Percentiles rank a stretch among this genome's conserved stretches.
These are phyloP conservation scores for Microchrysa polita DNA, from an alignment of 2,888 invertebrate species.

Conservation along the genomic window DNA sequence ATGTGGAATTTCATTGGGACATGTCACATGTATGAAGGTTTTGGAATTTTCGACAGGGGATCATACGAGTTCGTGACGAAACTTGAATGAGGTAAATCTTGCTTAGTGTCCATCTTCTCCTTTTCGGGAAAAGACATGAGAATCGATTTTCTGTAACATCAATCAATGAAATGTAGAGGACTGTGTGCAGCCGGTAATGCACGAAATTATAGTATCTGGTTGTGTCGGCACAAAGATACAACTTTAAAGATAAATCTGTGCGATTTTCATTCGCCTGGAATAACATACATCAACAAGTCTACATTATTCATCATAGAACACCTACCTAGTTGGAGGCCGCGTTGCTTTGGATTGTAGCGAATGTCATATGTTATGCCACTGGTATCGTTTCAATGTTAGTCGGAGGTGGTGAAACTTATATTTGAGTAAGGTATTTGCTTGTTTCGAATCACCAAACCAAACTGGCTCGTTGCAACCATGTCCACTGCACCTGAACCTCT, in stretches of 20 bases:
- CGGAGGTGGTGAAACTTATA: too few species aligned
- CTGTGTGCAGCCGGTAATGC: neutral
- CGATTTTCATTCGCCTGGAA: slow-evolving; percentile 35
- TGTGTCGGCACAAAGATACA: slow-evolving; percentile 19
- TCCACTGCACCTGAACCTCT: neutral
- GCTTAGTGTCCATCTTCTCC: too few species aligned
- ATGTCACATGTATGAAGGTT: slow-evolving; percentile 27
- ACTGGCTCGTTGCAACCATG: neutral
- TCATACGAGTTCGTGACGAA: slow-evolving; percentile 36
- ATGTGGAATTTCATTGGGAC: slow-evolving; percentile 30
- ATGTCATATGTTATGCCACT: slow-evolving; percentile 39
- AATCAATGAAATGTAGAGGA: slow-evolving; percentile 28
- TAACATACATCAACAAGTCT: slow-evolving; percentile 49
- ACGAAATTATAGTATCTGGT: slow-evolving; percentile 20
- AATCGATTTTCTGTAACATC: slow-evolving; percentile 37
- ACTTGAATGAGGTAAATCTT: slow-evolving; percentile 12
- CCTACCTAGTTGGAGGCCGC: slow-evolving; percentile 13
- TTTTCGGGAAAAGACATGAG: slow-evolving; percentile 22
- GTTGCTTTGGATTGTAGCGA: slow-evolving; percentile 1
- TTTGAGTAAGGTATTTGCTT: too few species aligned
- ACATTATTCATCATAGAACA: slow-evolving; percentile 48
- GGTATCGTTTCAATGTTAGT: neutral
- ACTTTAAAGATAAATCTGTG: slow-evolving; percentile 19
- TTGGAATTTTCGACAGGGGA: slow-evolving; percentile 14
- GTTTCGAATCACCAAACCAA: too few species aligned